Conservation (phyloP, 1,140 invertebrate species). For the Conus betulinus region DNA sequence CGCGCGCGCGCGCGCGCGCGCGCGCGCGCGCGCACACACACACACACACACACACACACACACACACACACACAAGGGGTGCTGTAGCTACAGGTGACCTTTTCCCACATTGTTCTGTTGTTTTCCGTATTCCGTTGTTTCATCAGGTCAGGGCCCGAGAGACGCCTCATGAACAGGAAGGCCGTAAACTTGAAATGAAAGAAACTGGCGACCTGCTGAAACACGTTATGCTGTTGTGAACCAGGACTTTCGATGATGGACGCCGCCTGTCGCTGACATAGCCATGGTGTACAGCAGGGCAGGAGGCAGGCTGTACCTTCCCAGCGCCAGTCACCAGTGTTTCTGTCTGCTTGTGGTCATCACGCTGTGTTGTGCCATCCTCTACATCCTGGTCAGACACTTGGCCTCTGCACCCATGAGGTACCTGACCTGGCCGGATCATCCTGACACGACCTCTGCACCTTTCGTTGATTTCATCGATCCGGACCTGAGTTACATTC, state of each 20-base stretch:
- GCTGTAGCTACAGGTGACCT: too few relatives aligned
- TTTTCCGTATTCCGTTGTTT: too few relatives aligned
- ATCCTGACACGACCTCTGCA: neutral
- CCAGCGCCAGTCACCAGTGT: neutral
- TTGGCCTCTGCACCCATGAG: neutral
- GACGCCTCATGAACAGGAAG: too few relatives aligned
- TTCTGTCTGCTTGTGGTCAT: neutral
- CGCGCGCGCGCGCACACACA: neutral
- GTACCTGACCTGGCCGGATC: neutral
- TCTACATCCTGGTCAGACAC: neutral
- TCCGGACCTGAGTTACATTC: neutral
- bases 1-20: neutral
- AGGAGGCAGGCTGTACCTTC: neutral
- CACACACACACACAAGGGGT: too few relatives aligned
- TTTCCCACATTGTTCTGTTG: too few relatives aligned
- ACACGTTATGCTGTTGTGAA: too few relatives aligned
- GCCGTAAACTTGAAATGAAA: too few relatives aligned
- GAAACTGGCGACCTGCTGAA: too few relatives aligned
- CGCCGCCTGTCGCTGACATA: too few relatives aligned
- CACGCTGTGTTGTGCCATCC: neutral
- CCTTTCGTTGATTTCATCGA: conserved; percentile 22
- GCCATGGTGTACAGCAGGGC: neutral
- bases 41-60: neutral
- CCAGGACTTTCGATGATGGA: too few relatives aligned
- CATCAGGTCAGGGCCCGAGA: too few relatives aligned